Conservation (phyloP, 2,113 vertebrate genomes). For the Archilochus colubris region DNA sequence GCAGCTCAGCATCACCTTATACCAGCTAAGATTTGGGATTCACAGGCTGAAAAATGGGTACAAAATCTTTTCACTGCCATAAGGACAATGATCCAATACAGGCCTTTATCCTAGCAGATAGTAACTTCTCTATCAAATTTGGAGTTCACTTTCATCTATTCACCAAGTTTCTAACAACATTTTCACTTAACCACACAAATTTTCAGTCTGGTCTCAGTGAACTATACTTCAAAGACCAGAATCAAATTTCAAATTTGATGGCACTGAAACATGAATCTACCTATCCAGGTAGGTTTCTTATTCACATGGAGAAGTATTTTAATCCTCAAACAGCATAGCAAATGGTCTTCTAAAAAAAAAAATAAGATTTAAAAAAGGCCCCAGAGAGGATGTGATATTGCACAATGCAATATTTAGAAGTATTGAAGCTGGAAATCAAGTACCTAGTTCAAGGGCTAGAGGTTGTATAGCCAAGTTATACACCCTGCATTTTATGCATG, state of each 20-base stretch:
- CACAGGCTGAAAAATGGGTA: neutral
- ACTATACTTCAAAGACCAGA: neutral
- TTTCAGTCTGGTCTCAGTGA: neutral
- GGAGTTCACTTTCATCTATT: neutral
- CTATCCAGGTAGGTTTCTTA: neutral
- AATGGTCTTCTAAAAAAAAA: neutral
- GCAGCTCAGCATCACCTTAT: too few species aligned
- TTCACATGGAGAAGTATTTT: neutral
- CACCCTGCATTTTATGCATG: too few species aligned
- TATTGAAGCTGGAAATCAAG: too few species aligned
- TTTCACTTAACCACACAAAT: neutral
- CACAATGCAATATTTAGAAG: too few species aligned
- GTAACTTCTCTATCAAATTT: neutral
- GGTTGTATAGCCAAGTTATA: too few species aligned
- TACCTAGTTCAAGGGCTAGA: too few species aligned
- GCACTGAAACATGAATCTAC: neutral
- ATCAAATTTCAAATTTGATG: neutral
- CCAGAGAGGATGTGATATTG: too few species aligned
- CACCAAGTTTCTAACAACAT: neutral
- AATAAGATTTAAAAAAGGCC: neutral
- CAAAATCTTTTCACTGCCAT: neutral
- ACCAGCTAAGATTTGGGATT: neutral
- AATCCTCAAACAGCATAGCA: neutral
- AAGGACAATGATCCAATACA: neutral
- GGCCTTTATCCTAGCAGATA: neutral